Percentiles rank a stretch among this genome's conserved stretches.
Conservation (phyloP, 2,888 invertebrate genomes). For the Diaperis boleti region DNA sequence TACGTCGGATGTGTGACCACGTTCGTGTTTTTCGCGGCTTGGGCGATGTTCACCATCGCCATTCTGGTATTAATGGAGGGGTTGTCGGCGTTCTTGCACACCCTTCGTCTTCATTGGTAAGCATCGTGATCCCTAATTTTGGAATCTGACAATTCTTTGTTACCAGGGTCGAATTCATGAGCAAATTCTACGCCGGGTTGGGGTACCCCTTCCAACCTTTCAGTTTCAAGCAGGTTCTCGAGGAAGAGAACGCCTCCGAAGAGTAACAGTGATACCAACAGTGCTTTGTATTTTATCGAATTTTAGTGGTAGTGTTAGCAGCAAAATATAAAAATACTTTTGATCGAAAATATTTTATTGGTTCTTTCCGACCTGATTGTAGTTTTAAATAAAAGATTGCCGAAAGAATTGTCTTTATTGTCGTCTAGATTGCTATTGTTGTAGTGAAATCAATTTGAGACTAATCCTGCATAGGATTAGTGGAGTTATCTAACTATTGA, state of each 20-base stretch:
- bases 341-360: no score
- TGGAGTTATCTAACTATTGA: no score
- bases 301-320: slow-evolving; percentile 17
- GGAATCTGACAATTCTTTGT: no score
- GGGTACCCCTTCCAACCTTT: slow-evolving; percentile 89
- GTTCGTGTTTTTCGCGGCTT: slow-evolving; percentile 78
- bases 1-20: slow-evolving; percentile 68
- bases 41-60: slow-evolving; percentile 85
- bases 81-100: slow-evolving; percentile 89
- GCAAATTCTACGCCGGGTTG: slow-evolving; percentile 87
- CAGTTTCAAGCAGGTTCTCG: slow-evolving; percentile 83
- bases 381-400: not conserved
- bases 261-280: slow-evolving; percentile 33
- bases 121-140: no score
- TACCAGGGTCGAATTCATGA: slow-evolving; percentile 86
- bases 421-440: no score
- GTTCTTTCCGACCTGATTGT: no score
- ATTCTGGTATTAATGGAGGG: slow-evolving; percentile 93
- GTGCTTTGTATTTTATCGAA: slow-evolving; percentile 10
- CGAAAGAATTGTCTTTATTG: no score
- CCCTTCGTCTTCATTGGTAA: slow-evolving; percentile 89
- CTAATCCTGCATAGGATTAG: no score
- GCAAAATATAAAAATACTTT: slow-evolving; percentile 14
- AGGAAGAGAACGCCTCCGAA: slow-evolving; percentile 68
- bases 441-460: no score